Evolutionary conservation across 2,113 vertebrate genomes (phyloP).

Genomic region (Perccottus glenii): DNA sequence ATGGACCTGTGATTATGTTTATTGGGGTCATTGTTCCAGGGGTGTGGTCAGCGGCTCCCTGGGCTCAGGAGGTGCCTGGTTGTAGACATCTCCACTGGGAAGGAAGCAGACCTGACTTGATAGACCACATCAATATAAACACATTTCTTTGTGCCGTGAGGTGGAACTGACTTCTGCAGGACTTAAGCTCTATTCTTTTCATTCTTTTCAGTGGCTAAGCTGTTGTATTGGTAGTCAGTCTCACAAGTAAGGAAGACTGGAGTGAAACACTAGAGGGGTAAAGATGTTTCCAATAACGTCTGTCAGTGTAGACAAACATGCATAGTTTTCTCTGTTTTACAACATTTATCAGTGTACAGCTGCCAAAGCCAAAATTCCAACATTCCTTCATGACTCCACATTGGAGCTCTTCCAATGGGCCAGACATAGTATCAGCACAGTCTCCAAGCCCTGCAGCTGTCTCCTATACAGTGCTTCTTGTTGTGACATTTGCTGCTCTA

Average conservation of each 20-base stretch:
- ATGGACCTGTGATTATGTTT: slow-evolving; percentile 63
- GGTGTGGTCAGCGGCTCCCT: slow-evolving; percentile 66
- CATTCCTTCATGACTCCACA: slow-evolving; percentile 71
- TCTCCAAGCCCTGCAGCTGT: slow-evolving; percentile 67
- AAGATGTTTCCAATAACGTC: slow-evolving; percentile 53
- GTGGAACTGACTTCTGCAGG: slow-evolving; percentile 62
- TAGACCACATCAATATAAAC: slow-evolving; percentile 65
- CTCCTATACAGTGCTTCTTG: slow-evolving; percentile 43
- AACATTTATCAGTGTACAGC: slow-evolving; percentile 65
- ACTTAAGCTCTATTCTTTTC: slow-evolving; percentile 54
- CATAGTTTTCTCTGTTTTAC: slow-evolving; percentile 69
- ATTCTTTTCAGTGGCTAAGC: slow-evolving; percentile 62
- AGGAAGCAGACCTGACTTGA: slow-evolving; percentile 55
- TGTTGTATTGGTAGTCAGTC: slow-evolving; percentile 44
- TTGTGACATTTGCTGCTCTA: slow-evolving; percentile 58
- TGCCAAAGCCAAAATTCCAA: slow-evolving; percentile 68
- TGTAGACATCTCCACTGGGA: slow-evolving; percentile 41
- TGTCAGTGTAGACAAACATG: slow-evolving; percentile 66
- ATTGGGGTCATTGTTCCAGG: slow-evolving; percentile 73
- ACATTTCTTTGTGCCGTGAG: slow-evolving; percentile 70
- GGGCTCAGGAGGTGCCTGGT: slow-evolving; percentile 55
- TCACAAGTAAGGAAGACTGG: slow-evolving; percentile 37
- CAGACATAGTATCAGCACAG: slow-evolving; percentile 44
- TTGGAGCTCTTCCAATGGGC: slow-evolving; percentile 66
- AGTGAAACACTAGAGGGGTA: slow-evolving; percentile 46